Percentiles rank a stretch among this genome's conserved stretches.
phyloP scores from a whole-genome alignment of 2,797 vertebrate genomes.

The Clarias fuscus region DNA sequence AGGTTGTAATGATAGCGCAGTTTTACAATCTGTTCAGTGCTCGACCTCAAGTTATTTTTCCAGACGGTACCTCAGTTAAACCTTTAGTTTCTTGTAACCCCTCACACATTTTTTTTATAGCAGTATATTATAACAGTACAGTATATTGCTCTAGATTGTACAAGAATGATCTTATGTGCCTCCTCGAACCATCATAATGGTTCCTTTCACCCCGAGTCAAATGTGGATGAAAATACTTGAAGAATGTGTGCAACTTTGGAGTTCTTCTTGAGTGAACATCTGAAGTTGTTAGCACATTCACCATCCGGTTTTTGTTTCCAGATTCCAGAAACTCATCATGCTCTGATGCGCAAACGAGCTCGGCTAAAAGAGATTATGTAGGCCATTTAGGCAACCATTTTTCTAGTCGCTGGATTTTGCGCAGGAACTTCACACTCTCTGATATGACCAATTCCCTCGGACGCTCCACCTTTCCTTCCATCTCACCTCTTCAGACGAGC shows the following conservation, averaged over 20 bases:
- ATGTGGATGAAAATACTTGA: not conserved
- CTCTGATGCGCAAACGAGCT: not conserved
- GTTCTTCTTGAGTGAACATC: constrained; percentile 12
- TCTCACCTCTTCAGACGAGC: not conserved
- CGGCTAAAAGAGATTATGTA: not conserved
- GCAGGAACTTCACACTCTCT: not conserved
- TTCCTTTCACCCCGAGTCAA: not conserved
- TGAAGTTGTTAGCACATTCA: not conserved
- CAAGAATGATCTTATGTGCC: not conserved
- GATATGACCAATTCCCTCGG: too few species aligned
- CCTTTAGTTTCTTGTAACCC: not conserved
- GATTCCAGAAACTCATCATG: not conserved
- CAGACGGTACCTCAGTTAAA: not conserved
- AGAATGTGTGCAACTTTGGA: not conserved
- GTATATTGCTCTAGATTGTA: not conserved
- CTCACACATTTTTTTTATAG: not conserved
- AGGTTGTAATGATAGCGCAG: not conserved
- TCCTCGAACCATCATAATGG: not conserved
- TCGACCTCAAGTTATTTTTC: constrained; percentile 9
- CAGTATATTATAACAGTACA: not conserved
- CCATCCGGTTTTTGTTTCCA: constrained; percentile 13
- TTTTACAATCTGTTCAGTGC: constrained; percentile 13
- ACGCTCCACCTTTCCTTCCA: too few species aligned
- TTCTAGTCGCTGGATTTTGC: not conserved
- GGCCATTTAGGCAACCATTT: not conserved